A percentile compares a stretch with the other conserved stretches of the same genome.
phyloP scores from a whole-genome alignment of 2,113 vertebrate genomes.

The Ailuropoda melanoleuca region DNA sequence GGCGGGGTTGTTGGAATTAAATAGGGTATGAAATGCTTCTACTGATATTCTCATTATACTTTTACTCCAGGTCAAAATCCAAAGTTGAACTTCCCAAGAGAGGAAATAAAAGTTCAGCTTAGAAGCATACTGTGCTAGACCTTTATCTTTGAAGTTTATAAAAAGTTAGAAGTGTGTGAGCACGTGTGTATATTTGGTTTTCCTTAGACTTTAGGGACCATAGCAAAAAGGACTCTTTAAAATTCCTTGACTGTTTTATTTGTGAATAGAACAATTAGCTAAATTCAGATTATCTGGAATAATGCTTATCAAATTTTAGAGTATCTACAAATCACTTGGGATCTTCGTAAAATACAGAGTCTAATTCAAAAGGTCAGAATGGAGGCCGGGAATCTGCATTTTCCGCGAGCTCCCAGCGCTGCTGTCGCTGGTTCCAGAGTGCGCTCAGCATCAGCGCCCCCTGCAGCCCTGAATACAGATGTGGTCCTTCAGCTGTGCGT shows the following conservation, averaged over 20 bases:
- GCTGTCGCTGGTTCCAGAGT: neutral
- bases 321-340: neutral
- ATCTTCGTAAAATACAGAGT: neutral
- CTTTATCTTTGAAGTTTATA: neutral
- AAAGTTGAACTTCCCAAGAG: neutral
- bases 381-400: neutral
- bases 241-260: neutral
- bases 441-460: neutral
- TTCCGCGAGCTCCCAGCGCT: neutral
- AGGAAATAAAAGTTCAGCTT: neutral
- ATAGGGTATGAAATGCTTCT: neutral
- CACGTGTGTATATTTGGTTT: neutral
- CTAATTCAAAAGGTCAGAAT: neutral
- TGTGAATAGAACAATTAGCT: neutral
- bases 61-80: neutral
- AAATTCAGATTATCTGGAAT: neutral
- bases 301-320: neutral
- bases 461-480: neutral
- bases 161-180: neutral
- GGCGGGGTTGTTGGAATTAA: neutral
- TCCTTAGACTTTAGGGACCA: neutral
- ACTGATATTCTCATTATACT: neutral
- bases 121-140: neutral
- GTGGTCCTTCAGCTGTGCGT: neutral
- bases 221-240: neutral